Conservation (phyloP, 1,140 invertebrate species). For the Tenebrio molitor region DNA sequence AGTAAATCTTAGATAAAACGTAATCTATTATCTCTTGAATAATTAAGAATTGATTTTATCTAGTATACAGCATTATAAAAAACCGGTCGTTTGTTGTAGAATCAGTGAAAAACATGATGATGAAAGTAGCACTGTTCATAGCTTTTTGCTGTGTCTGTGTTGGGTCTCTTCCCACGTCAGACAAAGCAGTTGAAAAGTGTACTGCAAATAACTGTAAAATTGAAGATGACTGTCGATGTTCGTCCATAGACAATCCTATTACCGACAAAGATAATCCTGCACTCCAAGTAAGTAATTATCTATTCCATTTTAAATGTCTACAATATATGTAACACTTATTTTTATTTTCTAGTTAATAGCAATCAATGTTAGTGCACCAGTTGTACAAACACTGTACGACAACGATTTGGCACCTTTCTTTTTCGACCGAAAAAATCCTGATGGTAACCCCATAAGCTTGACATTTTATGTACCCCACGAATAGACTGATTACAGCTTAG, state of each 20-base stretch:
- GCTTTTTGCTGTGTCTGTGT: no score
- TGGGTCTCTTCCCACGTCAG: no score
- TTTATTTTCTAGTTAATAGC: slow-evolving; percentile 71
- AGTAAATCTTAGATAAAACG: no score
- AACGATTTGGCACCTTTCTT: slow-evolving; percentile 74
- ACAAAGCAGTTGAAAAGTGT: no score
- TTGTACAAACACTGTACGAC: slow-evolving; percentile 74
- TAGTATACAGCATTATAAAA: no score
- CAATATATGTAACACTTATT: not conserved
- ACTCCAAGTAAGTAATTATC: slow-evolving; percentile 54
- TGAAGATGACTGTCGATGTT: slow-evolving; percentile 53
- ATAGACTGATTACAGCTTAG: slow-evolving; percentile 76
- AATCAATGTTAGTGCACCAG: slow-evolving; percentile 78
- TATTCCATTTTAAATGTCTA: not conserved
- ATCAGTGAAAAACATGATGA: no score
- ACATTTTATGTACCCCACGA: slow-evolving; percentile 81
- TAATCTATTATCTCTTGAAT: no score
- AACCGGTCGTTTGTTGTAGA: no score
- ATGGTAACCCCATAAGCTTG: slow-evolving; percentile 72
- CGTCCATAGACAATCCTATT: slow-evolving; percentile 46
- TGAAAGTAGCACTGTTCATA: no score
- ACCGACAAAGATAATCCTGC: slow-evolving; percentile 5
- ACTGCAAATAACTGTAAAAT: slow-evolving; percentile 48
- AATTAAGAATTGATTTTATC: no score
- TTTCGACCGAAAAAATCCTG: slow-evolving; percentile 72